Evolutionary conservation across 1,140 invertebrate species (phyloP), one percentile per base, ranked within the genome.

Genomic region (Drepana arcuata): DNA sequence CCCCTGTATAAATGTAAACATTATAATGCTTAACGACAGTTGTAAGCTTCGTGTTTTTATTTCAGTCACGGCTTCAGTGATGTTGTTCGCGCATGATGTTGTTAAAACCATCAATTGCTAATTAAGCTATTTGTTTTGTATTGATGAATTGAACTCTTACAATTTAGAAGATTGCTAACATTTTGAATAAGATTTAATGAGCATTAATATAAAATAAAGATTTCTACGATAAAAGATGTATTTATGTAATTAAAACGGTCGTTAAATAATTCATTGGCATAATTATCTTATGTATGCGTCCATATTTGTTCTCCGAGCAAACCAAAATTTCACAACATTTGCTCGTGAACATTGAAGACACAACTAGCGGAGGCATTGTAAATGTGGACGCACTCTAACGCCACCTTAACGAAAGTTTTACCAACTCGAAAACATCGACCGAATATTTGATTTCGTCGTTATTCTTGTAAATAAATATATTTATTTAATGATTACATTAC

Each of bases 381-480:
- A n/a, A n/a, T n/a, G n/a, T n/a, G n/a, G n/a, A n/a, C n/a, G n/a
- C n/a, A n/a, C n/a, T n/a, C n/a, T n/a, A n/a, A n/a, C n/a, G n/a
- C n/a, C n/a, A n/a, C n/a, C n/a, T n/a, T n/a, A n/a, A n/a, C n/a
- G n/a, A n/a, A n/a, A n/a, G n/a, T n/a, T n/a, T n/a, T 59, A 38
- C 61, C 49, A 52, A 52, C 65, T 61, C 49, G 26, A 60, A 56
- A 62, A 70, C 69, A 81, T 77, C 71, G 71, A 79, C 67, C 53
- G 60, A 70, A 51, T 66, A 41, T 61, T 68, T 72, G 60, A 67
- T 63, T 68, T 75, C 51, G 64, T 49, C 59, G 73, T 81, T 78
- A 72, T 48, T 64, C 34, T 14, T 81, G 73, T 81, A 81, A 78
- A 81, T 81, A 81, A 81, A 81, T 75, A 81, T 81, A 81, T 81